Percentiles rank a stretch among this genome's conserved stretches.
Conservation (phyloP, 2,797 vertebrate genomes). For the Staurois parvus region DNA sequence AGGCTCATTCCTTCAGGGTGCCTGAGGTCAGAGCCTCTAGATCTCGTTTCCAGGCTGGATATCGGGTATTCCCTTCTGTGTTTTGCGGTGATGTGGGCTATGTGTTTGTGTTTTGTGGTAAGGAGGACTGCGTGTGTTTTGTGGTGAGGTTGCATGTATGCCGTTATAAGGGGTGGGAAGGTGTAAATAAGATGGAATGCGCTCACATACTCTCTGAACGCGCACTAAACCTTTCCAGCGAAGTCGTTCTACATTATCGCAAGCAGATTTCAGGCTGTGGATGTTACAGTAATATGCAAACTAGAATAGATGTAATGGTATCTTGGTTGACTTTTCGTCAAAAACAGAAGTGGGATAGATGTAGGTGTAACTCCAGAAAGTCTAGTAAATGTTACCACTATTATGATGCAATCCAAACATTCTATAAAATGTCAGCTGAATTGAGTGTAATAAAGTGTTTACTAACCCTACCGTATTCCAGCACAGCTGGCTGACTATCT, state of each 20-base stretch:
- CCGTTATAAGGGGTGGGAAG: conserved; percentile 44
- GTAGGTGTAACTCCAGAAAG: neutral
- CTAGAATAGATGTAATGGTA: neutral
- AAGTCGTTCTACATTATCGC: neutral
- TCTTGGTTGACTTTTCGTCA: neutral
- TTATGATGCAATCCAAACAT: neutral
- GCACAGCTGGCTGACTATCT: neutral
- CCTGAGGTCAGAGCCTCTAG: conserved; percentile 57
- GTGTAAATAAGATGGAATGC: conserved; percentile 60
- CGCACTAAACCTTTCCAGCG: conserved; percentile 9
- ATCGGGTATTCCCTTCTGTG: conserved; percentile 50
- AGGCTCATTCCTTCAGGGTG: conserved; percentile 56
- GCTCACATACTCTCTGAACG: conserved; percentile 19
- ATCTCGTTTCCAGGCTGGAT: conserved; percentile 52
- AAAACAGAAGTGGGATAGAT: neutral
- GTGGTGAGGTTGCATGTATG: conserved; percentile 58
- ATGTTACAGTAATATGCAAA: neutral
- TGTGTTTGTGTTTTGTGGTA: conserved; percentile 61
- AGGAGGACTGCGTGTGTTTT: conserved; percentile 61
- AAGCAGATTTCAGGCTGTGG: neutral
- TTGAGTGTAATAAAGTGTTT: neutral
- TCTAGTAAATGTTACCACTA: neutral
- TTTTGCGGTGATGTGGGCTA: conserved; percentile 54
- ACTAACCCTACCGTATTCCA: neutral
- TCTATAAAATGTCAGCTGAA: neutral